phyloP scores from a whole-genome alignment of 2,888 invertebrate genomes.

The Tachina grossa region DNA sequence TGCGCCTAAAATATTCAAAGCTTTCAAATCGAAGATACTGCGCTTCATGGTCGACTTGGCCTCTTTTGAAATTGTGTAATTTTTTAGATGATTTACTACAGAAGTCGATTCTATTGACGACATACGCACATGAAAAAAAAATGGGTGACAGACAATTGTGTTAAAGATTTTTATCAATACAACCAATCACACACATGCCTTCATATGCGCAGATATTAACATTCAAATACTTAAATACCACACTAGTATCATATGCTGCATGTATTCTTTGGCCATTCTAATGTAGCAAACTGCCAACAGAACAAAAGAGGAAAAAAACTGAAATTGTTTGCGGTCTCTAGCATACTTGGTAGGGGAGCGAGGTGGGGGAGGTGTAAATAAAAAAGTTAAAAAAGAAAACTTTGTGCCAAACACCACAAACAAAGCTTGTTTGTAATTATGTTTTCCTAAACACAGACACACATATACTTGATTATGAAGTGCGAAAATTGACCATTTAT shows the following conservation, averaged over 20 bases:
- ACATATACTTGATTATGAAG: conserved; percentile 45
- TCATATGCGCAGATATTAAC: background rate
- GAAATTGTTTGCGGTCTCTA: conserved; percentile 29
- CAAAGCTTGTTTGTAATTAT: conserved; percentile 12
- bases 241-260: background rate
- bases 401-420: background rate
- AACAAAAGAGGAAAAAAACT: conserved; percentile 3
- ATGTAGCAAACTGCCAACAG: conserved; percentile 32
- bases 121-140: conserved; percentile 38
- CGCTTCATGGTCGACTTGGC: background rate
- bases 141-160: conserved; percentile 73
- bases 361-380: conserved; percentile 75
- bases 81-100: conserved; percentile 57
- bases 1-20: too few species aligned
- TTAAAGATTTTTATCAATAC: conserved; percentile 67
- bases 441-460: conserved; percentile 19
- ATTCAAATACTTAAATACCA: conserved; percentile 15
- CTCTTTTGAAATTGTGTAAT: conserved; percentile 18
- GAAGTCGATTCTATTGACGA: background rate
- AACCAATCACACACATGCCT: conserved; percentile 53
- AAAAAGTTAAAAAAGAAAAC: conserved; percentile 73
- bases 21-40: background rate
- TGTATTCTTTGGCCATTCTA: conserved; percentile 7
- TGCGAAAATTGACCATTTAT: conserved; percentile 53
- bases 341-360: conserved; percentile 73